Base-by-base conservation (phyloP, 2,888 invertebrate genomes). In the Dexiosoma caninum region DNA sequence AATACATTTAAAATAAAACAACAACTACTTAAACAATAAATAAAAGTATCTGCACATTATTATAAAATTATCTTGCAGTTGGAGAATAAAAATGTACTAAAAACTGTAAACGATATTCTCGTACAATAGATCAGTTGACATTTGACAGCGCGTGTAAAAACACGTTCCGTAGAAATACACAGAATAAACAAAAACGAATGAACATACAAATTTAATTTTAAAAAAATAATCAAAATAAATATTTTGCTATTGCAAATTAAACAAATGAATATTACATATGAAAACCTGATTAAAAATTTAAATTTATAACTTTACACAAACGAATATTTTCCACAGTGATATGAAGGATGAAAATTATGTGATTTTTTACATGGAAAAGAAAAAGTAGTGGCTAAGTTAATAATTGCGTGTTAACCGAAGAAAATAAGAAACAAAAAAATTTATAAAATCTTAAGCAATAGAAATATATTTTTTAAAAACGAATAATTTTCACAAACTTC, bases 121-220 rank as follows among this genome's bases (percentile, higher is more conserved):
- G 14, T 62, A 85, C 82, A 84, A 86, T 83, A 81, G 88, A 88
- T 90, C 89, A 90, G 90, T 90, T 89, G 90, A 90, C 90, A 90
- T 88, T 88, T 89, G 89, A 88, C 88, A 87, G 88, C 85, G 86
- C 84, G 81, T 83, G 83, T 40, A 77, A 75, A 44, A 77, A 59
- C 77, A 80, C 74, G 80, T 78, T 77, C 69, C 70, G 80, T 74
- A 77, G 79, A 71, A 78, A 59, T 75, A 40, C 23, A 40, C 30
- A 16, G 35, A 35, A 44, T 8, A 78, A 69, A 72, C 75, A 57
- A 46, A 74, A 57, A 32, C 14, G 14, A 60, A 32, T 9, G 14
- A 60, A 44, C 59, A 70, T 53, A 59, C 12, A 40, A 40, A 40
- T 35, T 30, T 21, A 62, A 66, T n/a, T 16, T 66, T 60, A 85